These are phyloP conservation scores for Tortrix viridana DNA, from an alignment of 2,888 invertebrate species.

Conservation along the genomic window DNA sequence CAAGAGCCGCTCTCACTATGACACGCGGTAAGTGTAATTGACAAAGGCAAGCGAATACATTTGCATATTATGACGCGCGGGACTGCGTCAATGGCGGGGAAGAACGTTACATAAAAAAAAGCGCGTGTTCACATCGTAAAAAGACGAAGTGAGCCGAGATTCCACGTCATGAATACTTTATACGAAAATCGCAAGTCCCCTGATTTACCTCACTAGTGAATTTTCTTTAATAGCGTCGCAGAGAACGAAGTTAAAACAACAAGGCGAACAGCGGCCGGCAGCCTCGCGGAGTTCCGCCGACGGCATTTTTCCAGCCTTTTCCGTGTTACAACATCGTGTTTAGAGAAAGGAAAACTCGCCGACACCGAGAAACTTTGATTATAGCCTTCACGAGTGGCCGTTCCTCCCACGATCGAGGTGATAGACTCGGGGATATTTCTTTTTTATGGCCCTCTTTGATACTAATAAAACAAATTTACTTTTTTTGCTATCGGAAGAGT, in stretches of 20 bases:
- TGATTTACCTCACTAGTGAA: conserved; percentile 65
- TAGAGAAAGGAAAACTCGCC: conserved; percentile 80
- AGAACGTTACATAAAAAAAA: conserved; percentile 44
- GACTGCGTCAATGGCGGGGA: conserved; percentile 29
- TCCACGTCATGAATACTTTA: conserved; percentile 44
- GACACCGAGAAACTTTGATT: conserved; percentile 82
- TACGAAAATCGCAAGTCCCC: conserved; percentile 49
- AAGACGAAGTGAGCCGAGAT: conserved; percentile 42
- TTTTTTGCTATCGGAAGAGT: conserved; percentile 68
- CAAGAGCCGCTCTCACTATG: conserved; percentile 30
- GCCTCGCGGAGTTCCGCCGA: conserved; percentile 70
- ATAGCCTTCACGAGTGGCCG: conserved; percentile 80
- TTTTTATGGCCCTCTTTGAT: conserved; percentile 80
- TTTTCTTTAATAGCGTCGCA: conserved; percentile 69
- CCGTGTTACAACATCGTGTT: conserved; percentile 81
- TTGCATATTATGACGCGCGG: conserved; percentile 34
- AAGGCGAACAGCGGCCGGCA: conserved; percentile 57
- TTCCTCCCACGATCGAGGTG: conserved; percentile 75
- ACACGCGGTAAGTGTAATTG: conserved; percentile 36
- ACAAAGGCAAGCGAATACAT: conserved; percentile 36
- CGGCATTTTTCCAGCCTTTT: conserved; percentile 81
- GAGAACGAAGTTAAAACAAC: conserved; percentile 74
- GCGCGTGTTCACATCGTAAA: conserved; percentile 45
- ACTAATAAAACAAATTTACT: conserved; percentile 82
- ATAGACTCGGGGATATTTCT: conserved; percentile 78